Evolutionary conservation across 2,797 vertebrate genomes (phyloP).

Genomic region (Cercopithecus diana): DNA sequence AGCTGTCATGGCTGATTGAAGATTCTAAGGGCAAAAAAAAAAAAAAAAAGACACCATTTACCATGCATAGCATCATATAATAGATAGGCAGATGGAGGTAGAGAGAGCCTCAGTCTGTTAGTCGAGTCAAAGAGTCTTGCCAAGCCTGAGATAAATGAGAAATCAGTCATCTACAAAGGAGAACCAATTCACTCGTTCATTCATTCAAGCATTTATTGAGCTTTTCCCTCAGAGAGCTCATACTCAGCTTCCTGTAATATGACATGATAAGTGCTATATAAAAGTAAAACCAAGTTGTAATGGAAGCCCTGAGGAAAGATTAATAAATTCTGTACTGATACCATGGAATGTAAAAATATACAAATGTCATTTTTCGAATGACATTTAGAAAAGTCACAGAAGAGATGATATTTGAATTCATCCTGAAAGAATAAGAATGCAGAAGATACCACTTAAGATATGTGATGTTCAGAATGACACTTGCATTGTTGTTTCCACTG

Average conservation of each 20-base stretch:
- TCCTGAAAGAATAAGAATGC: background rate
- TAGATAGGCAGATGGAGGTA: background rate
- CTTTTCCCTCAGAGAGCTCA: background rate
- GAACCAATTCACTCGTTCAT: background rate
- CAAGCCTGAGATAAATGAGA: background rate
- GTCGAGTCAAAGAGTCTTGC: background rate
- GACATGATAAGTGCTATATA: background rate
- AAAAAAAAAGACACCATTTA: background rate
- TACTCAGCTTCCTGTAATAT: background rate
- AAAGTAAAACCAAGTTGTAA: background rate
- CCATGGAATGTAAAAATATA: background rate
- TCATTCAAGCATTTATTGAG: background rate
- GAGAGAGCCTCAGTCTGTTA: background rate
- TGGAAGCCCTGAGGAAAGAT: background rate
- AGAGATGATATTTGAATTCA: background rate
- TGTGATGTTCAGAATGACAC: background rate
- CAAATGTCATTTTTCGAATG: constrained; percentile 44
- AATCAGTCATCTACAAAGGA: background rate
- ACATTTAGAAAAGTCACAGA: constrained; percentile 52
- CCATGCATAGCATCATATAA: background rate
- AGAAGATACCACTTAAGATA: background rate
- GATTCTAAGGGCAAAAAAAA: background rate
- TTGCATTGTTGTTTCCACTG: background rate
- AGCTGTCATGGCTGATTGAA: background rate
- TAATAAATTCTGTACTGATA: background rate